Evolutionary conservation across 2,113 vertebrate genomes (phyloP), one percentile per base, ranked within the genome.

Genomic region (Phrynosoma platyrhinos): DNA sequence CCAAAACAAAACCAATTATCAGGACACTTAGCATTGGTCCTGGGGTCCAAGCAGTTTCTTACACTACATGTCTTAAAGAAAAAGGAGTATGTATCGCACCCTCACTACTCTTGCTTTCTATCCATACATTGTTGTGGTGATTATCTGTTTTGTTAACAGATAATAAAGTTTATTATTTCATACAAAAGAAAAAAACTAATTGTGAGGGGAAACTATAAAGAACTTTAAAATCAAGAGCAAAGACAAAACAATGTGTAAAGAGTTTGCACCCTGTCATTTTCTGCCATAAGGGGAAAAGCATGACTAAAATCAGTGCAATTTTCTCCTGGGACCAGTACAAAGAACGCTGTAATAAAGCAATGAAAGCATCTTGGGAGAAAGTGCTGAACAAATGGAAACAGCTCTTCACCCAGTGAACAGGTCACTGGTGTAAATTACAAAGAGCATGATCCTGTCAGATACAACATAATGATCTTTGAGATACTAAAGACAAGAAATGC

Each of bases 341-440:
- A 23, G 12, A 74, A 89, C 82, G 0, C 2, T 32, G 66, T 27
- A 88, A 66, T 0, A 91, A 87, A 89, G 42, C 3, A 58, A 1
- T 72, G 40, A 88, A 82, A 83, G 2, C 30, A 71, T 76, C 88
- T 55, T 78, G 5, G 30, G 18, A 79, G 81, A 79, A 30, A 0
- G 2, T 88, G 4, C 58, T 83, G 25, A 90, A 32, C 78, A 52
- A 36, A 78, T 20, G 74, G 14, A 90, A 88, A 88, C 25, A 76
- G 7, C 1, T 83, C 89, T 93, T 89, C 32, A 90, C n/a, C 91
- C 36, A 84, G 58, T 64, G 2, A 91, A 83, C 8, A 91, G 1
- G 6, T 93, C 42, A 85, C 10, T 69, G 47, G 69, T 80, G 8
- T 82, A 90, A 92, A 89, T 88, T 83, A 55, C 10, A 91, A 86